Evolutionary conservation across 2,797 vertebrate species (phyloP), one percentile per base, ranked within the genome.

Genomic region (Xenentodon cancila): DNA sequence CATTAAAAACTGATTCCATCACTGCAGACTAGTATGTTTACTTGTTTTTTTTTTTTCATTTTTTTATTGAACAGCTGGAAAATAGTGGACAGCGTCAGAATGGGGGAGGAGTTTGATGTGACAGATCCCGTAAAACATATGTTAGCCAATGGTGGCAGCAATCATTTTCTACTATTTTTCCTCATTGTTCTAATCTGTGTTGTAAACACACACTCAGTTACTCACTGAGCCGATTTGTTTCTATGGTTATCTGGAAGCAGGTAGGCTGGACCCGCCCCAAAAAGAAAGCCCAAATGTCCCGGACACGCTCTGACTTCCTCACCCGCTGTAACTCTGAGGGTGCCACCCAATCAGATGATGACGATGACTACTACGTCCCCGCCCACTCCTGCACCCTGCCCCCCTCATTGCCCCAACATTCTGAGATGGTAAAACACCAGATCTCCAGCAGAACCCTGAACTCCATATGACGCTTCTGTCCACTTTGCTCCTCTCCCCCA

Each of bases 211-310:
- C n/a, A n/a, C n/a, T n/a, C n/a, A n/a, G n/a, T n/a, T n/a, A 25
- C 46, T 60, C 21, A 59, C 46, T 77, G 37, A 13, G 58, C 77
- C 88, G 77, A 90, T 72, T 17, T 82, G 75, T 88, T 42, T 65
- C 80, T 90, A 70, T 89, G 88, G 81, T 90, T 85, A 54, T 80
- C 75, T 71, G 84, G 79, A 19, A 89, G 85, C 95, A 97, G 97
- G 95, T 98, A 92, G 92, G 93, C 86, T 94, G 95, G 79, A 90
- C 87, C 0, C 90, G 77, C 68, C 94, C 95, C 91, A 97, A 96
- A 97, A 97, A 98, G 97, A 98, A 97, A 96, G 95, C 95, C 62
- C 94, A 96, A 91, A 97, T 98, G 96, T 96, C 97, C 85, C 95
- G 96, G 94, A 98, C 96, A 1, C 97, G 96, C 91, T 98, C 97